Evolutionary conservation across 2,797 vertebrate species (phyloP), one percentile per base, ranked within the genome.

Genomic region (Lerista edwardsae): DNA sequence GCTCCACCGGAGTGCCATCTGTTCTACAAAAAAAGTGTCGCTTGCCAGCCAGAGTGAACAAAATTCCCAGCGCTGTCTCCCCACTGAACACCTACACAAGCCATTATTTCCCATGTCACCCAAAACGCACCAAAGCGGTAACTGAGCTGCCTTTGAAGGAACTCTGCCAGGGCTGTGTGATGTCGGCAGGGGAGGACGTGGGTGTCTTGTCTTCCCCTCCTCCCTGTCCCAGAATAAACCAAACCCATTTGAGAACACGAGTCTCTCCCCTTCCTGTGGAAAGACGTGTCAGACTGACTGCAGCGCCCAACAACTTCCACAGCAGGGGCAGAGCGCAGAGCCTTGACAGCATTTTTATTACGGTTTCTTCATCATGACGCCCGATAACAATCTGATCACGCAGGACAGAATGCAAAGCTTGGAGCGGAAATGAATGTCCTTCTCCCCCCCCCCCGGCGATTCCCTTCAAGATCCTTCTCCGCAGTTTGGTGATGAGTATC

Each of bases 161-260:
- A 25, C 51, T 74, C 34, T 31, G 74, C 39, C 61, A 71, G 57
- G 78, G n/a, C 25, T 78, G 7, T 25, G 79, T 69, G 47, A 76
- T 75, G 57, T 36, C 71, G 44, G 23, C 12, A 84, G 80, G 84
- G 59, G 27, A 79, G 36, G 23, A n/a, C 57, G 69, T 61, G 59
- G 47, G 71, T 3, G 61, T 31, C 10, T 21, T 21, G 84, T 85
- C 62, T 65, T 84, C 86, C 57, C 69, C 72, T 25, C 44, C 76
- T n/a, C n/a, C n/a, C n/a, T n/a, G 29, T 82, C 82, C 77, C 57
- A 80, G 92, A 91, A 87, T 34, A 89, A 85, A 25, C 23, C 3
- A 36, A 71, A 82, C 81, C 76, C 74, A 68, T 86, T 86, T 71
- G 86, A 82, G 83, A 88, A 14, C 0, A 69, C 74, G 44, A 47